Evolutionary conservation across 2,797 vertebrate genomes (phyloP).

Genomic region (Chaenodraco wilsoni): DNA sequence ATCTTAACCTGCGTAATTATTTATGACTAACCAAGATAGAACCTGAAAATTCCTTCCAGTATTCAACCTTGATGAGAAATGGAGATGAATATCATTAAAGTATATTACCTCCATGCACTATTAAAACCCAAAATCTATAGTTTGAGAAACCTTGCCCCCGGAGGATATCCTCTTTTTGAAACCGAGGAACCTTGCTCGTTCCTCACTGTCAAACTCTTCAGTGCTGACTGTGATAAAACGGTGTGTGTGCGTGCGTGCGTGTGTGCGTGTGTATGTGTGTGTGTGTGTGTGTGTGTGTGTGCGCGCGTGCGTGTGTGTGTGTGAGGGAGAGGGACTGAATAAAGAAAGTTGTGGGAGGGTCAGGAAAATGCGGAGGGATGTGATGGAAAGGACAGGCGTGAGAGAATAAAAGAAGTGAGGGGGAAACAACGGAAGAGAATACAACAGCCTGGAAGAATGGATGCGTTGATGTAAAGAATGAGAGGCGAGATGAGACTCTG

Average conservation of each 20-base stretch:
- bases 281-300: conserved; percentile 15
- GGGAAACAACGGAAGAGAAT: conserved; percentile 8
- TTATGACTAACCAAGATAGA: not conserved
- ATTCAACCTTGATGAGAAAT: conserved; percentile 21
- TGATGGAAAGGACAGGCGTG: conserved; percentile 23
- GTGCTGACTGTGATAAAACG: conserved; percentile 66
- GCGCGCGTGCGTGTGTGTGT: conserved; percentile 11
- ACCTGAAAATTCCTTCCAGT: not conserved
- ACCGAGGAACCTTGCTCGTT: conserved; percentile 52
- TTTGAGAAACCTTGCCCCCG: conserved; percentile 40
- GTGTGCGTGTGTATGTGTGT: conserved; percentile 11
- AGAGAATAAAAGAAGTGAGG: conserved; percentile 18
- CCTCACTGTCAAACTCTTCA: conserved; percentile 63
- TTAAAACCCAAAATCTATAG: conserved; percentile 55
- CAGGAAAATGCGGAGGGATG: not conserved
- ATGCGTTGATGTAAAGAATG: not conserved
- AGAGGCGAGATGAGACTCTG: not conserved
- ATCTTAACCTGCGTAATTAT: not conserved
- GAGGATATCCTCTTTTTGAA: conserved; percentile 62
- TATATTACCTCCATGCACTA: conserved; percentile 60
- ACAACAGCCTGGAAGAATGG: not conserved
- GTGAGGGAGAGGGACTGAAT: not conserved
- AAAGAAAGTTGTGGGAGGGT: conserved; percentile 8
- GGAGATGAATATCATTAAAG: conserved; percentile 55
- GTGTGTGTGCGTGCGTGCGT: conserved; percentile 14